Conservation (phyloP, 2,888 invertebrate genomes). For the Campopleginae sp. region DNA sequence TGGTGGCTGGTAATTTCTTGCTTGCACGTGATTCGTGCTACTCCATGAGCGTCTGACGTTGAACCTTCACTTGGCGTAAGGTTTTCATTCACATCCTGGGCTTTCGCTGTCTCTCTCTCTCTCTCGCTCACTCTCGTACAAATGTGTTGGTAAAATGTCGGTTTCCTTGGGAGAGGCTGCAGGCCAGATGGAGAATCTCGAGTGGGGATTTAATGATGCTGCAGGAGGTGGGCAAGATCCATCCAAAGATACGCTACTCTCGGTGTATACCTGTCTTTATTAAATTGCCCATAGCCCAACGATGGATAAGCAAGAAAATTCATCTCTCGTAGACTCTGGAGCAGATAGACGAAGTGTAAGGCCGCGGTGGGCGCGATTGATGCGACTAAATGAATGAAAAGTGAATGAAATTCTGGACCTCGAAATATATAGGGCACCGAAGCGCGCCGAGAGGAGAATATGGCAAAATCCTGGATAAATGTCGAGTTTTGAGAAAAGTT, state of each 20-base stretch:
- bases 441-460: not conserved
- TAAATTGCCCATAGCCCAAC: not conserved
- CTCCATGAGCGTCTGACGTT: slow-evolving; percentile 44
- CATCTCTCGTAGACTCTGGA: slow-evolving; percentile 7
- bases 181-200: slow-evolving; percentile 49
- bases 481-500: not conserved
- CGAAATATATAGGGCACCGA: not conserved
- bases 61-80: slow-evolving; percentile 48
- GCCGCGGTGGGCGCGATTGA: not conserved
- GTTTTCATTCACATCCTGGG: slow-evolving; percentile 62
- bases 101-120: not conserved
- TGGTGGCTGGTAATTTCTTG: slow-evolving; percentile 43
- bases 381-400: not conserved
- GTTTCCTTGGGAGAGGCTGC: slow-evolving; percentile 55
- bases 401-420: not conserved
- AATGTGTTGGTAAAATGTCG: slow-evolving; percentile 52
- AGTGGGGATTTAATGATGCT: slow-evolving; percentile 59
- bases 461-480: not conserved
- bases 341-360: not conserved
- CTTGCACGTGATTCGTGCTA: slow-evolving; percentile 34
- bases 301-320: slow-evolving; percentile 15
- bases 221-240: slow-evolving; percentile 41
- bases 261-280: slow-evolving; percentile 17
- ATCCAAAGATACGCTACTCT: slow-evolving; percentile 41
- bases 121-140: not conserved